A percentile compares a stretch with the other conserved stretches of the same genome.
Conservation (phyloP, 23 tunicate genomes). For the Halocynthia roretzi region DNA sequence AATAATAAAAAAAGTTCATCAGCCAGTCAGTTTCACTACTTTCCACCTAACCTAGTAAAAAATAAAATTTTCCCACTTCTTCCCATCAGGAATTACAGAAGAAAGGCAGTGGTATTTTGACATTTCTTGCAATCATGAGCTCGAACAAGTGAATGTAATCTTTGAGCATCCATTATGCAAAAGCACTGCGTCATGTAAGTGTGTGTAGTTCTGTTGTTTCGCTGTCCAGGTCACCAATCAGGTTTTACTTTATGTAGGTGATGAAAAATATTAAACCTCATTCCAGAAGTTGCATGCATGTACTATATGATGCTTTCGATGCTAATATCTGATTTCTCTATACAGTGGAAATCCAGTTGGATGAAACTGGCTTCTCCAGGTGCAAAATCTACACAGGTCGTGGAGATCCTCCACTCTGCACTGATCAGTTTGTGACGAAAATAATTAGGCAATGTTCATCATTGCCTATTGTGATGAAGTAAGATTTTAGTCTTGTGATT, state of each 20-base stretch:
- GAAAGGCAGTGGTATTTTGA: conserved; percentile 45
- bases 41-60: too few species aligned
- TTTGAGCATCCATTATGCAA: conserved; percentile 62
- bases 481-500: neutral
- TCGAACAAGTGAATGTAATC: conserved; percentile 31
- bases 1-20: too few species aligned
- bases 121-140: conserved; percentile 13
- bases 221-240: neutral
- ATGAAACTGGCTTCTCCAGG: conserved; percentile 36
- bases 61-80: too few species aligned
- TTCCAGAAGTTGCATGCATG: neutral
- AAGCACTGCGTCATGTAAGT: conserved; percentile 71
- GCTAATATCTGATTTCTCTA: neutral
- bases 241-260: too few species aligned
- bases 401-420: conserved; percentile 61
- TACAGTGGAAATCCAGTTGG: conserved; percentile 56
- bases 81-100: neutral
- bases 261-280: neutral
- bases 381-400: conserved; percentile 53
- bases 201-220: neutral
- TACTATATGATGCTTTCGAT: neutral
- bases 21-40: too few species aligned
- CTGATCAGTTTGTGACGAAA: conserved; percentile 48
- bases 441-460: conserved; percentile 61
- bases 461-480: conserved; percentile 70